Conservation (phyloP, 2,888 invertebrate species). For the Cryptocephalus primarius region DNA sequence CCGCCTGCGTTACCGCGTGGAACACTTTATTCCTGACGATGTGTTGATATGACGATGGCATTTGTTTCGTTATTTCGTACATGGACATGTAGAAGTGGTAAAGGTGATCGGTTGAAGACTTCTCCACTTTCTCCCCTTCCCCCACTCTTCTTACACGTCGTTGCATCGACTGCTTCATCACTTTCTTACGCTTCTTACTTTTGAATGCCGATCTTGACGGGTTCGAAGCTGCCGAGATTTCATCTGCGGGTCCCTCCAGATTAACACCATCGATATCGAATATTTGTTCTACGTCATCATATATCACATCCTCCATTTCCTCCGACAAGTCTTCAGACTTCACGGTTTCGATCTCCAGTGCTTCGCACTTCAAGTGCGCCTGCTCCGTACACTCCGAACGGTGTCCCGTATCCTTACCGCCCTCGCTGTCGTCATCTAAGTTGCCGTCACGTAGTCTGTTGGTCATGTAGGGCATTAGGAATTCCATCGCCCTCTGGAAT, state of each 20-base stretch:
- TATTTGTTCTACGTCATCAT: too few relatives aligned
- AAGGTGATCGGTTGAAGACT: not conserved
- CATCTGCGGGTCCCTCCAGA: not conserved
- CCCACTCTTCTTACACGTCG: not conserved
- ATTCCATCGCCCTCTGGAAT: slow-evolving; percentile 11
- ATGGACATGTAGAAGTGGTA: slow-evolving; percentile 3
- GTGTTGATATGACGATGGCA: not conserved
- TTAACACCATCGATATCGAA: not conserved
- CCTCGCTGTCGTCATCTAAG: slow-evolving; percentile 2
- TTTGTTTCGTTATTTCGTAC: slow-evolving; percentile 4
- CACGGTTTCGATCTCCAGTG: too few relatives aligned
- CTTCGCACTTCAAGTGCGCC: too few relatives aligned
- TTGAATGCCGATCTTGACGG: not conserved
- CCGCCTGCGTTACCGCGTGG: not conserved
- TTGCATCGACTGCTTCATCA: not conserved
- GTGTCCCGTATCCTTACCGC: slow-evolving; percentile 1
- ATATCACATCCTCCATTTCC: too few relatives aligned
- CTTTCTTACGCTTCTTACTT: not conserved
- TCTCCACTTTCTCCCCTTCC: not conserved
- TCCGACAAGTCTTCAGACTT: too few relatives aligned
- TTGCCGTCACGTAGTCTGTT: slow-evolving; percentile 9
- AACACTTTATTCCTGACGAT: not conserved
- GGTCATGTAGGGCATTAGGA: slow-evolving; percentile 8
- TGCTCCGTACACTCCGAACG: slow-evolving; percentile 1
- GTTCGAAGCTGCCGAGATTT: too few relatives aligned